phyloP scores from a whole-genome alignment of 2,113 vertebrate species.

The Promerops cafer region DNA sequence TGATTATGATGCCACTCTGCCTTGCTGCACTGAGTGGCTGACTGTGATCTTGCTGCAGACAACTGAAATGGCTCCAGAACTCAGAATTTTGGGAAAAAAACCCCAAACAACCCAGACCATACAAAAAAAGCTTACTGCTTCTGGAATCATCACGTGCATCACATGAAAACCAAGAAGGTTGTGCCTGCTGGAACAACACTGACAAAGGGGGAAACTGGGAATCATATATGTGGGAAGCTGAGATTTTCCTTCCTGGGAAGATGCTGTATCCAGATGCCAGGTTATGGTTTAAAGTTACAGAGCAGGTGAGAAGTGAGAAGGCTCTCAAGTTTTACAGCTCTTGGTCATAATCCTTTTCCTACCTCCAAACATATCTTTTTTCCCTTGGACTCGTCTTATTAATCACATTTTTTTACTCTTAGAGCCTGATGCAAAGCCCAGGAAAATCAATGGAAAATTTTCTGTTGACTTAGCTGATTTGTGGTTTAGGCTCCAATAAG shows the following conservation, averaged over 20 bases:
- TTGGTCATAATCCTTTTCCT: slow-evolving; percentile 20
- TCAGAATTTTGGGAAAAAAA: not conserved
- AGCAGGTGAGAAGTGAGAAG: slow-evolving; percentile 5
- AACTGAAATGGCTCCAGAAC: slow-evolving; percentile 16
- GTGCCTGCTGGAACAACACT: slow-evolving; percentile 52
- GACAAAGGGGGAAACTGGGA: not conserved
- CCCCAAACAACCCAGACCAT: not conserved
- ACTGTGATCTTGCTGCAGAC: not conserved
- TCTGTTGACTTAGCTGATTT: not conserved
- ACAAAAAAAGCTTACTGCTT: slow-evolving; percentile 68
- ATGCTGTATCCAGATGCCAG: slow-evolving; percentile 46
- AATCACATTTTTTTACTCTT: not conserved
- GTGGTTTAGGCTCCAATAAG: not conserved
- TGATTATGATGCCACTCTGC: not conserved
- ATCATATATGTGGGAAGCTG: not conserved
- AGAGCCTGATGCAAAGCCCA: not conserved
- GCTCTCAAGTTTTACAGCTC: slow-evolving; percentile 42
- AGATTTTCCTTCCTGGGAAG: not conserved
- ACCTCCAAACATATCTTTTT: not conserved
- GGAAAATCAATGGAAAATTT: not conserved
- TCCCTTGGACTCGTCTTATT: not conserved
- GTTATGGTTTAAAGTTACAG: slow-evolving; percentile 48
- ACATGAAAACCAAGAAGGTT: slow-evolving; percentile 64
- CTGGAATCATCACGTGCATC: slow-evolving; percentile 46
- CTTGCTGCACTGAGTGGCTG: not conserved